phyloP scores from a whole-genome alignment of 2,797 vertebrate species.

The Megaceryle alcyon region DNA sequence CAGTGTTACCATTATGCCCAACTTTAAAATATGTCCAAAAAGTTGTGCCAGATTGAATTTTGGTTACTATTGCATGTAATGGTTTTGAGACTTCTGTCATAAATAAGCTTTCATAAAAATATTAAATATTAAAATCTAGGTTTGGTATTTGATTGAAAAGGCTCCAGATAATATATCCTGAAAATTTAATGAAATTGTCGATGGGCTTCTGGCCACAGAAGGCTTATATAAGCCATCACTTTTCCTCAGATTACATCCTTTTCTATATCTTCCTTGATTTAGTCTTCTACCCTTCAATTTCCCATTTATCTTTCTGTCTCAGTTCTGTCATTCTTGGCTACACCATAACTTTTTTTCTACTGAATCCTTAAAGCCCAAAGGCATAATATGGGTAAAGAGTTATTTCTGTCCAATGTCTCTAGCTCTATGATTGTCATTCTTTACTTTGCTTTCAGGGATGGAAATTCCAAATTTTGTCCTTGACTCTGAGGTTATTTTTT shows the following conservation, averaged over 20 bases:
- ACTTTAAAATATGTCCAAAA: neutral
- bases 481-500: constrained; percentile 42
- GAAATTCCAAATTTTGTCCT: constrained; percentile 52
- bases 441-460: constrained; percentile 3
- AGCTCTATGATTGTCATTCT: neutral
- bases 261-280: neutral
- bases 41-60: neutral
- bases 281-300: neutral
- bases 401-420: neutral
- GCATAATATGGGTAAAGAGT: neutral
- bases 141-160: neutral
- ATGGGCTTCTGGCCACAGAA: neutral
- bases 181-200: neutral
- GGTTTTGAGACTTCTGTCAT: neutral
- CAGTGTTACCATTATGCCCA: neutral
- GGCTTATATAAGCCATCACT: neutral
- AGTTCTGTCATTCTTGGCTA: neutral
- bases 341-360: neutral
- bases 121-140: neutral
- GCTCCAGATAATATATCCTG: neutral
- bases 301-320: neutral
- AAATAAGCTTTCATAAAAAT: neutral
- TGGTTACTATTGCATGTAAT: neutral
- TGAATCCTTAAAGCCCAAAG: constrained; percentile 4
- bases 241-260: neutral